phyloP scores from a whole-genome alignment of 1,140 invertebrate genomes.

The Brachionus koreanus region DNA sequence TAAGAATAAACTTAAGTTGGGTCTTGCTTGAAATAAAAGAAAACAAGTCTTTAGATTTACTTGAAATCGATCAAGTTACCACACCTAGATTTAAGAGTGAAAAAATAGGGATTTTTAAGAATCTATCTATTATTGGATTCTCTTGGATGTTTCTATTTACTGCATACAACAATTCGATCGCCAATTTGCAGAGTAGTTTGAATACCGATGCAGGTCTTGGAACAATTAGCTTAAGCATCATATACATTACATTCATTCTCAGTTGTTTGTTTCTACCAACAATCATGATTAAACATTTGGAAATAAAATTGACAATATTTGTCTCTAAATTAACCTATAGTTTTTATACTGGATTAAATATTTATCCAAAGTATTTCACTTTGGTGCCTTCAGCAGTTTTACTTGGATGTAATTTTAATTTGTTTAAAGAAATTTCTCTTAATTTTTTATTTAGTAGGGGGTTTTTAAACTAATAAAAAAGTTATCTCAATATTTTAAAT shows the following conservation, averaged over 20 bases:
- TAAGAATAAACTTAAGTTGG: not conserved
- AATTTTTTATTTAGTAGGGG: conserved; percentile 10
- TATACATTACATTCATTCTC: conserved; percentile 80
- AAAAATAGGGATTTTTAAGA: not conserved
- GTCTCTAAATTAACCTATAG: conserved; percentile 84
- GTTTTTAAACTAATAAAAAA: not conserved
- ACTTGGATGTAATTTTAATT: conserved; percentile 77
- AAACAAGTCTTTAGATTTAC: not conserved
- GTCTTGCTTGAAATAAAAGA: not conserved
- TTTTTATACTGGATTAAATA: conserved; percentile 86
- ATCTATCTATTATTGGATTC: conserved; percentile 15
- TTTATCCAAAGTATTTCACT: conserved; percentile 70
- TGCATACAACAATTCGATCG: conserved; percentile 14
- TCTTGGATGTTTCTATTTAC: conserved; percentile 29
- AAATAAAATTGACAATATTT: conserved; percentile 89
- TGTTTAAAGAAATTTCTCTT: too few species aligned
- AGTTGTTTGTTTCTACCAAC: conserved; percentile 89
- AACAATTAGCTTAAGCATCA: conserved; percentile 66
- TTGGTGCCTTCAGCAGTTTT: conserved; percentile 66
- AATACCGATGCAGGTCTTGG: conserved; percentile 29
- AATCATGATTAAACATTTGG: conserved; percentile 72
- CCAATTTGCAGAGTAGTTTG: conserved; percentile 26
- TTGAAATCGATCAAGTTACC: not conserved
- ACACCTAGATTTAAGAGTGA: not conserved
- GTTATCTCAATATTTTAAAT: not conserved